A percentile compares a stretch with the other conserved stretches of the same genome.
phyloP scores from a whole-genome alignment of 2,888 invertebrate genomes.

The Nasonovia ribisnigri region DNA sequence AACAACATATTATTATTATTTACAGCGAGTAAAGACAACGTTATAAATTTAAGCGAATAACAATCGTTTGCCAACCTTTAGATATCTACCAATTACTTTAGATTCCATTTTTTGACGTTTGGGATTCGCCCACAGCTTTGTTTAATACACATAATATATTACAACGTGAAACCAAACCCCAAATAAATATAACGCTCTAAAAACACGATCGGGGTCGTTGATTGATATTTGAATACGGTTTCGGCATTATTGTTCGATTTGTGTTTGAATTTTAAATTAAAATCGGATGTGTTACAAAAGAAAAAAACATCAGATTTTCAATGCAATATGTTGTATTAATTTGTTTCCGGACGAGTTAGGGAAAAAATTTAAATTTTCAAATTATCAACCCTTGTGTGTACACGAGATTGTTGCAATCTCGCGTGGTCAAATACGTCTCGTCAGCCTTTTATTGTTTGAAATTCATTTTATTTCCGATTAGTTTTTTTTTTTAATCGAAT shows the following conservation, averaged over 20 bases:
- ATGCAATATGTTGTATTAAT: slow-evolving; percentile 38
- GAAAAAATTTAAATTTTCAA: background rate
- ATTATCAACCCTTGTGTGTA: slow-evolving; percentile 34
- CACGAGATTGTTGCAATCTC: background rate
- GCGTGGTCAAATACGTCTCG: slow-evolving; percentile 38
- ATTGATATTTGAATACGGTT: slow-evolving; percentile 12
- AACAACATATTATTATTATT: background rate
- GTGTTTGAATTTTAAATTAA: slow-evolving; percentile 52
- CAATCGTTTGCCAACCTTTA: background rate
- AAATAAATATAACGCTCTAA: background rate
- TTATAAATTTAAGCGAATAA: background rate
- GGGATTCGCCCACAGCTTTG: background rate
- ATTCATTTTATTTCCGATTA: slow-evolving; percentile 52
- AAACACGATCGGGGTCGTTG: background rate
- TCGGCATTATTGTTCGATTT: slow-evolving; percentile 42
- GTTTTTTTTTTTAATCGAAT: slow-evolving; percentile 47
- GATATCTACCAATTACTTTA: background rate
- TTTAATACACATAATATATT: background rate
- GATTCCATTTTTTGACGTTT: background rate
- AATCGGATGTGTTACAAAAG: background rate
- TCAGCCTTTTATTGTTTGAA: slow-evolving; percentile 62
- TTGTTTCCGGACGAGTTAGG: slow-evolving; percentile 7
- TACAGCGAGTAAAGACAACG: background rate
- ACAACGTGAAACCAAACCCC: background rate
- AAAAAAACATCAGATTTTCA: slow-evolving; percentile 9